A percentile compares a stretch with the other conserved stretches of the same genome.
phyloP scores from a whole-genome alignment of 2,113 vertebrate genomes.

The Pleuronectes platessa region DNA sequence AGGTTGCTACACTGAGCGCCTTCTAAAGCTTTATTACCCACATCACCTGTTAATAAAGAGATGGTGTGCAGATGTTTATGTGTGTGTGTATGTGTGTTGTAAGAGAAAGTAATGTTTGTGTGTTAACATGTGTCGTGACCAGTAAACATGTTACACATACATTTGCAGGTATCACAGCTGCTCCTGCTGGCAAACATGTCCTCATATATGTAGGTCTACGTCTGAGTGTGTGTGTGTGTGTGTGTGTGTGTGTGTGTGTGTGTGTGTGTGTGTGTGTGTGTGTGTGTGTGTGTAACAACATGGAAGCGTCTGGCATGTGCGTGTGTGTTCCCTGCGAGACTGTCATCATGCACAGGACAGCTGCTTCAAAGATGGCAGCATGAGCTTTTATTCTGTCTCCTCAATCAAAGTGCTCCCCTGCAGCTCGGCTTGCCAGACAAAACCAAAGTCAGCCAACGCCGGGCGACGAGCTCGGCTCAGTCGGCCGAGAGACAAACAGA shows the following conservation, averaged over 20 bases:
- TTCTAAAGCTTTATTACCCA: background rate
- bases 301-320: background rate
- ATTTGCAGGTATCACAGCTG: background rate
- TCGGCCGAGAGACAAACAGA: constrained; percentile 32
- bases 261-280: constrained; percentile 2
- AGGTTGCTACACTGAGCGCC: background rate
- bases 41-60: background rate
- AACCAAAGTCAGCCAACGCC: constrained; percentile 66
- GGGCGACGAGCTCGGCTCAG: constrained; percentile 49
- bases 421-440: constrained; percentile 70
- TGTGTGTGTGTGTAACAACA: background rate
- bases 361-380: constrained; percentile 66
- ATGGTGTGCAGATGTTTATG: background rate
- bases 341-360: constrained; percentile 61
- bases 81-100: background rate
- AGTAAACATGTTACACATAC: background rate
- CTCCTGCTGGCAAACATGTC: background rate
- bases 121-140: background rate
- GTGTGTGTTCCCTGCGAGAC: constrained; percentile 24
- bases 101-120: background rate
- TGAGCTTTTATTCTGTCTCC: constrained; percentile 71
- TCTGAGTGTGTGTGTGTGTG: background rate
- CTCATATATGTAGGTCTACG: constrained; percentile 5
- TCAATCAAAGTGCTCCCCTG: constrained; percentile 71
- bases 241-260: background rate